These are phyloP conservation scores for Palythoa heliodiscus DNA, from an alignment of 92 coral and sea anemone genomes.

Conservation along the genomic window DNA sequence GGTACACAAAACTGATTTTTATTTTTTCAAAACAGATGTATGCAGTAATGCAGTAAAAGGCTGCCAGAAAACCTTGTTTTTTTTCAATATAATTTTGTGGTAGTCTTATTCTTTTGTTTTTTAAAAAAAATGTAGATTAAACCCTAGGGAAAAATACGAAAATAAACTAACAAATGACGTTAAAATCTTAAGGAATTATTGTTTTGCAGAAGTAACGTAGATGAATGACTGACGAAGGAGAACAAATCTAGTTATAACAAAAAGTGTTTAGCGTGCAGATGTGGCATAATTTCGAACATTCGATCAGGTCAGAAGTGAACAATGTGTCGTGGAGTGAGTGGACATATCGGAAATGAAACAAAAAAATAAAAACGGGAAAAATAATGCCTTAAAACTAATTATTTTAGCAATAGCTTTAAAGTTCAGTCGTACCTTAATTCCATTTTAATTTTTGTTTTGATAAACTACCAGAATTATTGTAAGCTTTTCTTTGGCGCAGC, in stretches of 20 bases:
- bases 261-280: not conserved
- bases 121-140: not conserved
- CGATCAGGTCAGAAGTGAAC: not conserved
- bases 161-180: not conserved
- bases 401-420: not conserved
- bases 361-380: not conserved
- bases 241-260: not conserved
- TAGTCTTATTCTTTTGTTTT: not conserved
- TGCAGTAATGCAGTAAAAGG: not conserved
- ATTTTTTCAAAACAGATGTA: not conserved
- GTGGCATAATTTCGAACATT: conserved; percentile 22
- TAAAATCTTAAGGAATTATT: conserved; percentile 13
- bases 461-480: conserved; percentile 12
- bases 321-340: not conserved
- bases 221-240: not conserved
- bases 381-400: not conserved
- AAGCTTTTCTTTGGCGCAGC: not conserved
- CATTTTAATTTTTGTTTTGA: not conserved
- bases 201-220: conserved; percentile 5
- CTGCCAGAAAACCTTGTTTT: not conserved
- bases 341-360: not conserved
- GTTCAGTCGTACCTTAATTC: not conserved
- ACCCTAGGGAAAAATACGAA: not conserved
- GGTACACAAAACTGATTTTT: not conserved
- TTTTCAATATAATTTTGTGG: not conserved